Percentiles rank a stretch among this genome's conserved stretches.
These are phyloP conservation scores for Himalopsyche anomala DNA, from an alignment of 2,888 invertebrate genomes.

Conservation along the genomic window DNA sequence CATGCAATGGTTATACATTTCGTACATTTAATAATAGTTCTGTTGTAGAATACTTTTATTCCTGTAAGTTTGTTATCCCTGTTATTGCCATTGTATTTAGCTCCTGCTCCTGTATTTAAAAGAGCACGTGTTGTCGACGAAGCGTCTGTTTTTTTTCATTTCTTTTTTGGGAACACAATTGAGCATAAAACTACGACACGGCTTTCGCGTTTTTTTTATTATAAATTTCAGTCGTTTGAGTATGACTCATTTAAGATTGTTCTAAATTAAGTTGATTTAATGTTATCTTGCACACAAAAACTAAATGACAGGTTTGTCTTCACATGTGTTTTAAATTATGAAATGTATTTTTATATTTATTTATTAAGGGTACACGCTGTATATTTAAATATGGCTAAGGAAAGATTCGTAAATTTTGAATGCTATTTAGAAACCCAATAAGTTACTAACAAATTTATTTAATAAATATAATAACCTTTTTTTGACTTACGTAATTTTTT, in stretches of 20 bases:
- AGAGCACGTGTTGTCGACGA: conserved; percentile 26
- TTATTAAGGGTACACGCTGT: too few relatives aligned
- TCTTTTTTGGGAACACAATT: neutral
- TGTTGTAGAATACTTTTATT: too few relatives aligned
- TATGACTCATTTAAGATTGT: neutral
- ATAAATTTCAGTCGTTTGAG: neutral
- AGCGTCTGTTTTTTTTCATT: neutral
- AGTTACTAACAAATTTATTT: too few relatives aligned
- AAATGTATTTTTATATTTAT: too few relatives aligned
- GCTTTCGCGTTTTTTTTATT: neutral
- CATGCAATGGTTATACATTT: too few relatives aligned
- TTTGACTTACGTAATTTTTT: too few relatives aligned
- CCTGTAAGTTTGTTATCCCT: neutral
- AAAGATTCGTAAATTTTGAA: too few relatives aligned
- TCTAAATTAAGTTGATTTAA: neutral
- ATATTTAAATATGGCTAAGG: too few relatives aligned
- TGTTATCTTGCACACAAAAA: neutral
- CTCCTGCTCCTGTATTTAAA: neutral
- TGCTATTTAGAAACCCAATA: too few relatives aligned
- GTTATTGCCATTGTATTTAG: neutral
- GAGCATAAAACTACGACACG: neutral
- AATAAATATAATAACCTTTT: too few relatives aligned
- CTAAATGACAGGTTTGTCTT: neutral
- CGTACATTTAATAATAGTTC: too few relatives aligned
- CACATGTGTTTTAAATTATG: neutral